Evolutionary conservation across 2,113 vertebrate genomes (phyloP), one percentile per base, ranked within the genome.

Genomic region (Muntiacus muntjak): DNA sequence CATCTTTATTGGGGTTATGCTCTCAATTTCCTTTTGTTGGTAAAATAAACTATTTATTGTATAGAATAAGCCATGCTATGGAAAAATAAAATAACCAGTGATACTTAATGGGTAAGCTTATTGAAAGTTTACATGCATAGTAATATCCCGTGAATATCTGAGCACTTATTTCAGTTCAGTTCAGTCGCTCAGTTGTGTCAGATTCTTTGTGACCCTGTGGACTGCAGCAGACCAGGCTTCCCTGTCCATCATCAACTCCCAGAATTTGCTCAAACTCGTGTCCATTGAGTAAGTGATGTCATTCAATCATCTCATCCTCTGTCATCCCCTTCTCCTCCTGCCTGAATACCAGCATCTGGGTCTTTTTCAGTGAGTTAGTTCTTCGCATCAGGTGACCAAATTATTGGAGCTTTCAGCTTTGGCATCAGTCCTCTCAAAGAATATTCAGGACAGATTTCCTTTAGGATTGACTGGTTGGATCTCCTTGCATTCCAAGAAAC

Each of bases 51-150:
- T 36, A 17, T 21, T 2, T 54, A 54, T 93, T 81, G n/a, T 45
- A 78, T 57, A 62, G 36, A 89, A 55, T 19, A 86, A 33, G 4
- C 10, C 11, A 36, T 58, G 16, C 12, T 91, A 30, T 58, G 14
- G 26, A 96, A 95, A 36, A 26, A n/a, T 88, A 91, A 97, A 86
- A 91, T 83, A 82, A 64, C 43, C 12, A 60, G 19, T 93, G 76
- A 28, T 47, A 50, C 10, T 6, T 2, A 91, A 67, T 76, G 13
- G 40, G 91, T 74, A 84, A 79, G 3, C 43, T 60, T 79, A 10
- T 94, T 89, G 55, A 71, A 54, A 84, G 3, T 82, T 87, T 87
- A 60, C 4, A 4, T 67, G 28, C 13, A 45, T 19, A 50, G 11
- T 17, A 60, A 87, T 71, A 83, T 55, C 86, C 89, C 90, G 45